These are phyloP conservation scores for Palythoa grandis DNA, from an alignment of 92 coral and sea anemone species.

Conservation along the genomic window DNA sequence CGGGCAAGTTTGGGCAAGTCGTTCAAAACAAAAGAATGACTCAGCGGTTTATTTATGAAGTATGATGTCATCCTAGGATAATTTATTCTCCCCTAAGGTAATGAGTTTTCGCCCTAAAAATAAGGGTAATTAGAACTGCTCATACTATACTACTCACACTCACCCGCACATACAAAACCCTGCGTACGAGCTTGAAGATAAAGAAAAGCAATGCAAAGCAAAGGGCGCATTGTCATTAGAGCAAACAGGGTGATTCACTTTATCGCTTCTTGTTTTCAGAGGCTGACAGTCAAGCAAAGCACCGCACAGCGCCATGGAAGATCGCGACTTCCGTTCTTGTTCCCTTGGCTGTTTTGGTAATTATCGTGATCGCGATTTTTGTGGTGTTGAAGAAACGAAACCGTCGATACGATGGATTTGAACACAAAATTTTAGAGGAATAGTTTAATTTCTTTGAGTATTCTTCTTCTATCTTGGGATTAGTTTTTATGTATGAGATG, in stretches of 20 bases:
- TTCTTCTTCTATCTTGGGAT: neutral
- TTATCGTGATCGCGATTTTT: neutral
- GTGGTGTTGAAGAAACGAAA: neutral
- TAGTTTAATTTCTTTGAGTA: neutral
- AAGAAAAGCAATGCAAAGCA: too few species aligned
- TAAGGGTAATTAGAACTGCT: too few species aligned
- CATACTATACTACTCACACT: too few species aligned
- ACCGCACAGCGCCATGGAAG: neutral
- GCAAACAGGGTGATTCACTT: neutral
- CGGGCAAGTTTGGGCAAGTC: too few species aligned
- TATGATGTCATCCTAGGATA: too few species aligned
- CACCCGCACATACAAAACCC: too few species aligned
- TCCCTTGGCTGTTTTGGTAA: neutral
- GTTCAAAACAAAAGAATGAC: too few species aligned
- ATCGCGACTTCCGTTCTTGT: neutral
- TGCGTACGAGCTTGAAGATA: too few species aligned
- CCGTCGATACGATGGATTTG: neutral
- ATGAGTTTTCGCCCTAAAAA: too few species aligned
- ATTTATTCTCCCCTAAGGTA: too few species aligned
- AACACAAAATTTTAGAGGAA: conserved; percentile 5
- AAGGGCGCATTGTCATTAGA: too few species aligned
- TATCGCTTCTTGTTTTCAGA: neutral
- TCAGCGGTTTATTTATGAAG: too few species aligned
- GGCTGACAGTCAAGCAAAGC: neutral
- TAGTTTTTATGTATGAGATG: neutral